A percentile compares a stretch with the other conserved stretches of the same genome.
These are phyloP conservation scores for Burhinus oedicnemus DNA, from an alignment of 2,113 vertebrate species.

Conservation along the genomic window DNA sequence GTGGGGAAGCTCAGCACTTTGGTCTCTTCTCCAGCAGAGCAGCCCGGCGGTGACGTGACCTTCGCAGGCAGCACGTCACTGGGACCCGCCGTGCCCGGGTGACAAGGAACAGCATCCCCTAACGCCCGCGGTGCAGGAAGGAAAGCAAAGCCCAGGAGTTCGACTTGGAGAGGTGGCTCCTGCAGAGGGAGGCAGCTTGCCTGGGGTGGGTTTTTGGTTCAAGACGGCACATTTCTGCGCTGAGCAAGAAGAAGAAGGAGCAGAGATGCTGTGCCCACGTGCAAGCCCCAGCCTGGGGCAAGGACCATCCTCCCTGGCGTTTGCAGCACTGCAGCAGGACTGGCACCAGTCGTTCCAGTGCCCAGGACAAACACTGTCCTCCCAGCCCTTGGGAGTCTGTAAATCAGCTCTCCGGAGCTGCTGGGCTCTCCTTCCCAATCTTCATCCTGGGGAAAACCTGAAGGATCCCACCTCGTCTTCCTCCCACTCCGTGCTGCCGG, in stretches of 20 bases:
- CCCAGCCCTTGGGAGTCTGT: accelerated
- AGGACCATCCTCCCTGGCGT: not conserved
- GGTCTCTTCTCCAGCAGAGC: not conserved
- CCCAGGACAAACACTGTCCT: not conserved
- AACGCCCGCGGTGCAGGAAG: accelerated
- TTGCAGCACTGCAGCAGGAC: not conserved
- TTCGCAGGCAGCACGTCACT: accelerated
- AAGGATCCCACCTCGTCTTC: not conserved
- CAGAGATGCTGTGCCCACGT: not conserved
- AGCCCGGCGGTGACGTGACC: accelerated
- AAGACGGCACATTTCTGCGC: accelerated
- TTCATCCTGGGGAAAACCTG: not conserved
- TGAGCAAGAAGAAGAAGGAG: not conserved
- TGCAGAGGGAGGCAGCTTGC: accelerated
- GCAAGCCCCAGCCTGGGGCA: not conserved
- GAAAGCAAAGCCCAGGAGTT: not conserved
- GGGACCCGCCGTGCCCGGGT: accelerated
- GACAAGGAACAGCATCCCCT: not conserved
- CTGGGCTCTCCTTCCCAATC: not conserved
- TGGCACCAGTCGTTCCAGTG: not conserved
- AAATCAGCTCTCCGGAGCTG: not conserved
- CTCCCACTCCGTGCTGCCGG: accelerated
- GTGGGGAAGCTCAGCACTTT: not conserved
- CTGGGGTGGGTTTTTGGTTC: not conserved
- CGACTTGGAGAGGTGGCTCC: not conserved